Evolutionary conservation across 2,888 invertebrate genomes (phyloP).

Genomic region (Hypolimnas misippus): DNA sequence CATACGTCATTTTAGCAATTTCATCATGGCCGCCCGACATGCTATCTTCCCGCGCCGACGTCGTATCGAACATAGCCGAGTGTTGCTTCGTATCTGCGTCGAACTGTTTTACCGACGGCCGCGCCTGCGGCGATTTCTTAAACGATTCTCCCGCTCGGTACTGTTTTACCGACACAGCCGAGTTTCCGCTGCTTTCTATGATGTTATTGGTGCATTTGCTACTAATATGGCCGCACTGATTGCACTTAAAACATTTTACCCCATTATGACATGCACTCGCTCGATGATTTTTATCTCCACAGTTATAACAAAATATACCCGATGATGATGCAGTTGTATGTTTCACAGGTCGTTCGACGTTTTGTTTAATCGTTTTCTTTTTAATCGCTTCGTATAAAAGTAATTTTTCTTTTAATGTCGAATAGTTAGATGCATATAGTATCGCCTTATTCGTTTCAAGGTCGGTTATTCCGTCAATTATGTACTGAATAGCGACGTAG

Average conservation of each 20-base stretch:
- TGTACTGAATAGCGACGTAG: conserved; percentile 44
- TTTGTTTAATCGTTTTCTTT: background rate
- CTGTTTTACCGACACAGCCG: background rate
- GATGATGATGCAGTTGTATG: conserved; percentile 34
- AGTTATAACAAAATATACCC: conserved; percentile 4
- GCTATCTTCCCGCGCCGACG: no score
- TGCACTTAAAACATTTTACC: conserved; percentile 20
- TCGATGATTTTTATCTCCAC: conserved; percentile 2
- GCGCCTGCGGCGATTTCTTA: background rate
- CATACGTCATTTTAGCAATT: background rate
- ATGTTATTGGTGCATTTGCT: conserved; percentile 1
- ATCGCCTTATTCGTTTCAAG: conserved; percentile 41
- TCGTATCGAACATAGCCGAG: background rate
- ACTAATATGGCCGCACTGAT: conserved; percentile 21
- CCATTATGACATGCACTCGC: background rate
- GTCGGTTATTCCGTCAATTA: conserved; percentile 44
- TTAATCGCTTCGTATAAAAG: background rate
- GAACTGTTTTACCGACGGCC: background rate
- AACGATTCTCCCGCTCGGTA: background rate
- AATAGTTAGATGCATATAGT: conserved; percentile 38
- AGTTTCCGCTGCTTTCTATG: background rate
- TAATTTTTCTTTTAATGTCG: conserved; percentile 39
- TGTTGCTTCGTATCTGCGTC: background rate
- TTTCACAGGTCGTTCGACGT: conserved; percentile 13
- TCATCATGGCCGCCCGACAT: background rate